Percentiles rank a stretch among this genome's conserved stretches.
Conservation (phyloP, 1,140 invertebrate species). For the Eueides isabella region DNA sequence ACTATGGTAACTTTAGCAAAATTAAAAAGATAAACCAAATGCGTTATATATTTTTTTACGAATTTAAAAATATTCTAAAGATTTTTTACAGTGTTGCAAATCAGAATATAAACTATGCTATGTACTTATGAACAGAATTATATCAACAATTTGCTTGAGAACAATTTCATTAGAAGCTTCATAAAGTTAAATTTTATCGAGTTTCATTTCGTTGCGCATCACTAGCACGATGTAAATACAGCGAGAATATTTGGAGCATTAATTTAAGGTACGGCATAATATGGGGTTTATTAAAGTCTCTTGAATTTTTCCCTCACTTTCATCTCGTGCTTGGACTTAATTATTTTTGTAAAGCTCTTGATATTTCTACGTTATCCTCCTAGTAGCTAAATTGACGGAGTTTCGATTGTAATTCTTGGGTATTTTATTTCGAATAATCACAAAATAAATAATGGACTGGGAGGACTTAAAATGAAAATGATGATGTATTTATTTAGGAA, state of each 20-base stretch:
- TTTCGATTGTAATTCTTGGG: not conserved
- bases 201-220: conserved; percentile 25
- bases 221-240: conserved; percentile 36
- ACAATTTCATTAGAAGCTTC: not conserved
- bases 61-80: too few relatives aligned
- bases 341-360: conserved; percentile 49
- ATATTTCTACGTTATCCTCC: conserved; percentile 20
- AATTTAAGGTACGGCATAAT: conserved; percentile 57
- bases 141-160: conserved; percentile 9
- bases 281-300: conserved; percentile 60
- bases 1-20: too few relatives aligned
- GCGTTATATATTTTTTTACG: too few relatives aligned
- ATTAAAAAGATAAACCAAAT: too few relatives aligned
- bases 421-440: not conserved
- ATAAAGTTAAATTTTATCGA: conserved; percentile 21
- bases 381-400: not conserved
- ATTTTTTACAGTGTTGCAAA: too few relatives aligned
- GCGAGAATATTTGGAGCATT: conserved; percentile 56
- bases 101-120: not conserved
- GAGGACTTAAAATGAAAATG: not conserved
- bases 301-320: conserved; percentile 61
- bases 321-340: conserved; percentile 51
- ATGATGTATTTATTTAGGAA: not conserved
- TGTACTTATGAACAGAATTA: conserved; percentile 1
- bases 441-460: not conserved